A percentile compares a stretch with the other conserved stretches of the same genome.
Evolutionary conservation across 2,113 vertebrate genomes (phyloP).

Genomic region (Axis porcinus): DNA sequence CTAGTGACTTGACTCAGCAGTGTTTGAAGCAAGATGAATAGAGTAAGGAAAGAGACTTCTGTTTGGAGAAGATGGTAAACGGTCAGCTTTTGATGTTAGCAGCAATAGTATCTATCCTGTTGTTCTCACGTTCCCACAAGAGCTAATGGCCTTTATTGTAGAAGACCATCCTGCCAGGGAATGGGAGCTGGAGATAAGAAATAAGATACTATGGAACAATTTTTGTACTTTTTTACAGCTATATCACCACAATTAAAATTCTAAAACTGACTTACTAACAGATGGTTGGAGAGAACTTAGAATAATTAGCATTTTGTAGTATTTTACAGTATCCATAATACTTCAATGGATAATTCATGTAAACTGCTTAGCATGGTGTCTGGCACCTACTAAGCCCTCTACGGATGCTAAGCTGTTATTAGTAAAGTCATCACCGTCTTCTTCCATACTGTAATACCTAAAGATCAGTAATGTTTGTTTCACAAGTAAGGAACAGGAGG

Average conservation of each 20-base stretch:
- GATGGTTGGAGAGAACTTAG: background rate
- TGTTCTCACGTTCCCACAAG: background rate
- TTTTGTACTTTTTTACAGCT: background rate
- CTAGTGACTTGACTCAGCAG: background rate
- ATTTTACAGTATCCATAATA: slow-evolving; percentile 13
- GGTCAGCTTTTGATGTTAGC: background rate
- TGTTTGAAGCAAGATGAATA: background rate
- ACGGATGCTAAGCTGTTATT: background rate
- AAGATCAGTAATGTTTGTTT: background rate
- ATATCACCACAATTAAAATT: background rate
- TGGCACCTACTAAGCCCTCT: background rate
- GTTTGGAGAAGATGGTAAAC: background rate
- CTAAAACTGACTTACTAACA: slow-evolving; percentile 27
- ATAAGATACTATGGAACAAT: background rate
- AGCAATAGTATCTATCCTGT: background rate
- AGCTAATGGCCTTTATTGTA: background rate
- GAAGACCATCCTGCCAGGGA: background rate
- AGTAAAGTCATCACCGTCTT: background rate
- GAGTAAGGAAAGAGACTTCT: background rate
- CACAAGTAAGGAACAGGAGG: background rate
- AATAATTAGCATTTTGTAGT: slow-evolving; percentile 20
- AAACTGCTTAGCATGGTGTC: background rate
- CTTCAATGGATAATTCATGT: background rate
- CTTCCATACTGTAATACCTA: too few species aligned
- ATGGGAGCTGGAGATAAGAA: background rate